Evolutionary conservation across 2,113 vertebrate genomes (phyloP), one percentile per base, ranked within the genome.

Genomic region (Camarhynchus parvulus): DNA sequence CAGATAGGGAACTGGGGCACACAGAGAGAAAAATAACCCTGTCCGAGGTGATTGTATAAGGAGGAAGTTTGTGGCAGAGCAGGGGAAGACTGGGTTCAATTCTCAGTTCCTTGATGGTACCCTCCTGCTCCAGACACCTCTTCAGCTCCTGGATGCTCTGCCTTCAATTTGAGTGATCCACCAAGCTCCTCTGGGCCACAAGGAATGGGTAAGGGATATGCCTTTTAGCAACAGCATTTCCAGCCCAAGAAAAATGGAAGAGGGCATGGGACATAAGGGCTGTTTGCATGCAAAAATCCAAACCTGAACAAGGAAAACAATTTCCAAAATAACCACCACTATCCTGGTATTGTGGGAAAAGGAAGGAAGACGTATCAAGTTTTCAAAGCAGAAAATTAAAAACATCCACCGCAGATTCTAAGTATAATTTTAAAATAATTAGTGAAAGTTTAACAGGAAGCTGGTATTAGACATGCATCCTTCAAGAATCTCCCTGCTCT

Each of bases 1-100:
- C 95, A 96, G 93, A 96, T 19, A 94, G 88, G 88, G 96, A 96
- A 97, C 94, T 87, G 76, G 89, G 92, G 73, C 80, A 92, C n/a
- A 47, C 47, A 49, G 50, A 85, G 56, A 92, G 55, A 86, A 96
- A 95, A 94, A 92, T 93, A 97, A 89, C 93, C 41, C 89, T 90
- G 61, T 78, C 52, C 5, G 27, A 95, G 44, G 90, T 78, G 64
- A 87, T 50, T 61, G 7, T 41, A 66, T 2, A 94, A 83, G 90
- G 41, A 97, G 95, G 95, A 96, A 96, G 92, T 92, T 72, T 73
- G 83, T 79, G 86, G 80, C 52, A 84, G 69, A 87, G 46, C 44
- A 91, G 53, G 49, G 62, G 37, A 89, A 30, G 58, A 90, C 23
- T 68, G 44, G 58, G 68, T 89, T 94, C 1, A 0, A 76, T 64